Percentiles rank a stretch among this genome's conserved stretches.
These are phyloP conservation scores for Eupithecia insigniata DNA, from an alignment of 2,888 invertebrate genomes.

Conservation along the genomic window DNA sequence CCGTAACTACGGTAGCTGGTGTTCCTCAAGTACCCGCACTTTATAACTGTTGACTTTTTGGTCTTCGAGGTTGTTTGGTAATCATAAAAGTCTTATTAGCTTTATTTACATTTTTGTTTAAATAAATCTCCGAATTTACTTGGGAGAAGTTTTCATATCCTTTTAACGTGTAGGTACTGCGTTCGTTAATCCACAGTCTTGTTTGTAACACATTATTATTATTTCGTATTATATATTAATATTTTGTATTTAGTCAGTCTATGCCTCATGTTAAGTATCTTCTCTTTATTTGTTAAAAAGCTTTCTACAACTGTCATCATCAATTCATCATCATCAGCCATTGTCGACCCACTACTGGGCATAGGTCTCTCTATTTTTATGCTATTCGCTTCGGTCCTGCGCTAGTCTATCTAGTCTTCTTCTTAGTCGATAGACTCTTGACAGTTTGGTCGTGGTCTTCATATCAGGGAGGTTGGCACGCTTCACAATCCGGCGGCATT, in stretches of 20 bases:
- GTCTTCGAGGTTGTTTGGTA: conserved; percentile 21
- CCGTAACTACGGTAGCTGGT: conserved; percentile 57
- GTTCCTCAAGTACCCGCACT: conserved; percentile 33
- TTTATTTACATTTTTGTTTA: conserved; percentile 16
- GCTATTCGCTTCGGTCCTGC: no score
- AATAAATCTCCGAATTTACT: not conserved
- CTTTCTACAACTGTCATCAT: not conserved
- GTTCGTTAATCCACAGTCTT: not conserved
- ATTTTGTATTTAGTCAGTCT: not conserved
- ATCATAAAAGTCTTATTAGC: conserved; percentile 25
- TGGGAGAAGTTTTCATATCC: not conserved
- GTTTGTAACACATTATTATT: not conserved
- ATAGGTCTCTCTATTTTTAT: no score
- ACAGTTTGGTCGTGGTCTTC: no score
- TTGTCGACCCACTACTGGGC: no score
- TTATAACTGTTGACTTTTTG: conserved; percentile 34
- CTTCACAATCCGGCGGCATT: no score
- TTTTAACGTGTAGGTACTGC: not conserved
- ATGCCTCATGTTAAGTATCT: not conserved
- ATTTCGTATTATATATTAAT: no score
- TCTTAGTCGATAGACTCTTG: no score
- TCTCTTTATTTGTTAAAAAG: not conserved
- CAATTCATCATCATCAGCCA: no score
- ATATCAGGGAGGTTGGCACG: no score
- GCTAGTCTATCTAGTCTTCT: no score